phyloP scores from a whole-genome alignment of 1,140 invertebrate genomes.

The Rhagoletis zephyria region DNA sequence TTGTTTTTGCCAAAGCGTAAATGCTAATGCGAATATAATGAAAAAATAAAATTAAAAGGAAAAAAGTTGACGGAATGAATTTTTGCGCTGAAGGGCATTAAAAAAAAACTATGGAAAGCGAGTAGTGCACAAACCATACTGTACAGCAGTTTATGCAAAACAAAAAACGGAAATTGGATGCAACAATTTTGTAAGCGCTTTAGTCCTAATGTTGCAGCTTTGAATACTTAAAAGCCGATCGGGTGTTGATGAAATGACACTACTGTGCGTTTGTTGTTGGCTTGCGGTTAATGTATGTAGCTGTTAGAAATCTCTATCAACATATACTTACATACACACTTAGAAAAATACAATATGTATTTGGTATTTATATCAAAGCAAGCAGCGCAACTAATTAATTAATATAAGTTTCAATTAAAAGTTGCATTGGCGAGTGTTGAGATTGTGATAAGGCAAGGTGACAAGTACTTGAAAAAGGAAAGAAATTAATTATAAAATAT shows the following conservation, averaged over 20 bases:
- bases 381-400: constrained; percentile 13
- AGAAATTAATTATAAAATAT: neutral
- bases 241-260: constrained; percentile 46
- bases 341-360: neutral
- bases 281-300: neutral
- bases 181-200: constrained; percentile 7
- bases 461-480: neutral
- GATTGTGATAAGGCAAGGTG: constrained; percentile 34
- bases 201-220: constrained; percentile 25
- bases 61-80: constrained; percentile 19
- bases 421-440: neutral
- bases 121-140: neutral
- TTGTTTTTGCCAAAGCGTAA: neutral
- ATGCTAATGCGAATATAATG: neutral
- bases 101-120: neutral
- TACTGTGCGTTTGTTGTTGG: neutral
- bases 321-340: neutral
- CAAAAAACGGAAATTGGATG: neutral
- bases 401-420: constrained; percentile 17
- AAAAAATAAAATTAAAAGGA: neutral
- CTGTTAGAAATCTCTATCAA: neutral
- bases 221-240: neutral
- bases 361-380: neutral
- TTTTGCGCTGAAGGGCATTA: constrained; percentile 26
- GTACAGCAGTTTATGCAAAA: neutral